phyloP scores from a whole-genome alignment of 2,888 invertebrate species.

The Leptopilina drosophilae region DNA sequence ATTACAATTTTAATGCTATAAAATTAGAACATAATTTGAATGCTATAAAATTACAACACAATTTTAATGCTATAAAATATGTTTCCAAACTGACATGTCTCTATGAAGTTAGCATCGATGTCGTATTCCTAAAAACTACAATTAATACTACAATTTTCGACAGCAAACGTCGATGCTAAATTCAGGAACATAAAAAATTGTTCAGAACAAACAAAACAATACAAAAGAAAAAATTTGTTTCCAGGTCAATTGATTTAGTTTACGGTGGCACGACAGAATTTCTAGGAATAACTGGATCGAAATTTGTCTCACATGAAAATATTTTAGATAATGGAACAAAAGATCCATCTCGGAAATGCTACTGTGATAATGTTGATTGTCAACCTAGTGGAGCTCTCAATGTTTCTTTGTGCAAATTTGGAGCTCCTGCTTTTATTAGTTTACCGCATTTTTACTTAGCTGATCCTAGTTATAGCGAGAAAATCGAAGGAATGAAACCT shows the following conservation, averaged over 20 bases:
- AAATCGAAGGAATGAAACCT: slow-evolving; percentile 84
- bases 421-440: slow-evolving; percentile 90
- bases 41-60: too few relatives aligned
- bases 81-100: too few relatives aligned
- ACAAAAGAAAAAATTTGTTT: neutral
- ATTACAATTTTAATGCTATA: too few relatives aligned
- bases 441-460: slow-evolving; percentile 90
- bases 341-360: slow-evolving; percentile 83
- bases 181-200: too few relatives aligned
- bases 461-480: slow-evolving; percentile 82
- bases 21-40: too few relatives aligned
- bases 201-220: neutral
- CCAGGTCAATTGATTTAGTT: slow-evolving; percentile 59
- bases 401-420: slow-evolving; percentile 85
- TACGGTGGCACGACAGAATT: slow-evolving; percentile 72
- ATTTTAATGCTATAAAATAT: too few relatives aligned
- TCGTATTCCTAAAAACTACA: too few relatives aligned
- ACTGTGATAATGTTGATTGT: slow-evolving; percentile 79
- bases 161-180: too few relatives aligned
- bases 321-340: slow-evolving; percentile 86
- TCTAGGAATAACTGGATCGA: slow-evolving; percentile 78
- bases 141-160: too few relatives aligned
- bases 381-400: slow-evolving; percentile 83
- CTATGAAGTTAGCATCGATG: too few relatives aligned
- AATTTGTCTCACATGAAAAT: slow-evolving; percentile 80